Base-by-base conservation (phyloP, 1,140 invertebrate species). In the Tyrophagus putrescentiae region DNA sequence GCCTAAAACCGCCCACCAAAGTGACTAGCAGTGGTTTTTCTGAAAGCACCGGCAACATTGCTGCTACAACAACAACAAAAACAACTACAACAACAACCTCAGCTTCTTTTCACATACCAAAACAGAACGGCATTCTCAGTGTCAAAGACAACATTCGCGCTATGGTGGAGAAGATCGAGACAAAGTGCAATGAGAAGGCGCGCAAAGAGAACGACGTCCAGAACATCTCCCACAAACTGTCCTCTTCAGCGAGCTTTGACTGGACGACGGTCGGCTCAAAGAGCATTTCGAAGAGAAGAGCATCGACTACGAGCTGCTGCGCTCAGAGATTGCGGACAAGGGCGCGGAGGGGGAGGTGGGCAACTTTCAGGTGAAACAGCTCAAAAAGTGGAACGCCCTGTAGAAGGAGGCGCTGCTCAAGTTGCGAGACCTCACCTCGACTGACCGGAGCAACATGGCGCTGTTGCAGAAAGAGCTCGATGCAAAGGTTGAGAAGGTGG, bases 381-480 rank as follows among this genome's bases (percentile, higher is more conserved):
- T 96, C 25, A 85, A 95, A 71, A 88, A 94, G 65, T 92, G 96
- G 73, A 98, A 96, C 74, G 79, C 82, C 32, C 78, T 89, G 41
- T 73, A 95, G 45, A 81, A 88, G 36, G 93, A 98, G 69, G 95
- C 92, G 1, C 76, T 97, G 3, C 85, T 97, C 4, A 84, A 80
- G 60, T 79, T 96, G 71, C 74, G 92, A 60, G 91, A 97, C 76
- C 73, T 96, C 0, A 84, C 86, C 1, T 91, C 90, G 0, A 86
- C 93, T 65, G 92, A 97, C 65, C 97, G 96, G 68, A 87, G 94
- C 67, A 85, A 90, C 67, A 84, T 85, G 68, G 84, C 88, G 68
- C 88, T 87, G 70, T 71, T 89, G 27, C 78, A 83, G 44, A 96
- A 96, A 74, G 90, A 94, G 67, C 72, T 90, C 64, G 93, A 98